A percentile compares a stretch with the other conserved stretches of the same genome.
Conservation (phyloP, 1,140 invertebrate species). For the Apis florea region DNA sequence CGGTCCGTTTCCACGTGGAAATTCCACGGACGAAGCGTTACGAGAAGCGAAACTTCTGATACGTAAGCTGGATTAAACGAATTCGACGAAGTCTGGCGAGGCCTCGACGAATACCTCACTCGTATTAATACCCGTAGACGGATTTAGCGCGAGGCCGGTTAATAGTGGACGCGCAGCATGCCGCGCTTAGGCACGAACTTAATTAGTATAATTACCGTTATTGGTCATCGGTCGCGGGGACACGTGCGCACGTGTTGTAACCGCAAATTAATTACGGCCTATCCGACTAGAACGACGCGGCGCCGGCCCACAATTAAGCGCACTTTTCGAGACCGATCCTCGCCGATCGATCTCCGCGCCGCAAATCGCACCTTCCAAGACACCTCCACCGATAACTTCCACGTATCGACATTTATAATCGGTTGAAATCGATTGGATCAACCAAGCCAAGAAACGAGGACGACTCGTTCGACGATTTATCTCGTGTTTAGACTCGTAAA, state of each 20-base stretch:
- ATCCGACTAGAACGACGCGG: slow-evolving; percentile 15
- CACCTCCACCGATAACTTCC: too few relatives aligned
- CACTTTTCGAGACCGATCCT: slow-evolving; percentile 37
- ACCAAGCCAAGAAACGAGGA: too few relatives aligned
- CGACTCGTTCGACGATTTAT: too few relatives aligned
- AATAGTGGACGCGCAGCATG: slow-evolving; percentile 7
- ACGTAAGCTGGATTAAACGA: background rate
- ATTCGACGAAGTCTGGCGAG: background rate
- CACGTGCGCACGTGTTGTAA: slow-evolving; percentile 52
- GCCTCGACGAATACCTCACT: background rate
- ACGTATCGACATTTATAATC: too few relatives aligned
- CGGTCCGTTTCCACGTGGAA: background rate
- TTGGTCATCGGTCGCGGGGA: slow-evolving; percentile 58
- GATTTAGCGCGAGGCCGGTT: background rate
- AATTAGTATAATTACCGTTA: slow-evolving; percentile 68
- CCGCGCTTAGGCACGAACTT: slow-evolving; percentile 54
- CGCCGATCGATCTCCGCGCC: slow-evolving; percentile 10
- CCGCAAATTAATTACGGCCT: slow-evolving; percentile 62
- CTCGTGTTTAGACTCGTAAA: too few relatives aligned
- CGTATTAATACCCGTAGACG: background rate
- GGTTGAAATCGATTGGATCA: too few relatives aligned
- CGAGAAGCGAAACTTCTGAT: background rate
- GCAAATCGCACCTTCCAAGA: background rate
- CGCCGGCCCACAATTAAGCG: slow-evolving; percentile 30
- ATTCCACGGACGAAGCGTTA: background rate